Conservation (phyloP, 2,888 invertebrate genomes). For the Parapristionchus giblindavisi region DNA sequence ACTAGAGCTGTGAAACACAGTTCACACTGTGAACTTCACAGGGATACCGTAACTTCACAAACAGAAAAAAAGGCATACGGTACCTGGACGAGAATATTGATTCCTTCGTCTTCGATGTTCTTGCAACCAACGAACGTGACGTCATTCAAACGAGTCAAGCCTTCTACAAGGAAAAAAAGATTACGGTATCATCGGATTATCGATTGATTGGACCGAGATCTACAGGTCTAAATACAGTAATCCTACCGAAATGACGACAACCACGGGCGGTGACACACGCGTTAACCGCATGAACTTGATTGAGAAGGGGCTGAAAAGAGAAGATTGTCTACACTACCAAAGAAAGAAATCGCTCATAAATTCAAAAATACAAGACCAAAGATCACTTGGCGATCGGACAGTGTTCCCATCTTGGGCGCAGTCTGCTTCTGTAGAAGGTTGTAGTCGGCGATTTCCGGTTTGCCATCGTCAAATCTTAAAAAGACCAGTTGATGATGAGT, state of each 20-base stretch:
- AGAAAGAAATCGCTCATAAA: neutral
- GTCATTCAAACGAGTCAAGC: slow-evolving; percentile 25
- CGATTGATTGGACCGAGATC: too few species aligned
- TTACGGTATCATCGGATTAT: too few species aligned
- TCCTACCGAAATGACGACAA: slow-evolving; percentile 28
- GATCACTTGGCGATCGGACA: too few species aligned
- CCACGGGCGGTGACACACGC: slow-evolving; percentile 30
- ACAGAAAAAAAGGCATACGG: neutral
- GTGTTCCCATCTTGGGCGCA: slow-evolving; percentile 15
- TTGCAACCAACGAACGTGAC: slow-evolving; percentile 25
- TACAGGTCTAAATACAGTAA: neutral
- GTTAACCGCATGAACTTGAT: slow-evolving; percentile 31
- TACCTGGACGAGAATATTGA: slow-evolving; percentile 23
- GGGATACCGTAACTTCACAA: neutral
- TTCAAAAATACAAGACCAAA: too few species aligned
- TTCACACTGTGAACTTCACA: too few species aligned
- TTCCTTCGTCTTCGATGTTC: slow-evolving; percentile 33
- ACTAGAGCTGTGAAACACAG: too few species aligned
- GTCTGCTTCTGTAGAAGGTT: slow-evolving; percentile 19
- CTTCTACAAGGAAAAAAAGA: too few species aligned
- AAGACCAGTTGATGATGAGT: too few species aligned
- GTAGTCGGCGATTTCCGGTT: slow-evolving; percentile 25
- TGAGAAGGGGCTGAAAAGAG: slow-evolving; percentile 24
- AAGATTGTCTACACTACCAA: neutral
- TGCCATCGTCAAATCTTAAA: slow-evolving; percentile 25